These are phyloP conservation scores for Drosophila santomea DNA, from an alignment of 1,140 invertebrate species.

Conservation along the genomic window DNA sequence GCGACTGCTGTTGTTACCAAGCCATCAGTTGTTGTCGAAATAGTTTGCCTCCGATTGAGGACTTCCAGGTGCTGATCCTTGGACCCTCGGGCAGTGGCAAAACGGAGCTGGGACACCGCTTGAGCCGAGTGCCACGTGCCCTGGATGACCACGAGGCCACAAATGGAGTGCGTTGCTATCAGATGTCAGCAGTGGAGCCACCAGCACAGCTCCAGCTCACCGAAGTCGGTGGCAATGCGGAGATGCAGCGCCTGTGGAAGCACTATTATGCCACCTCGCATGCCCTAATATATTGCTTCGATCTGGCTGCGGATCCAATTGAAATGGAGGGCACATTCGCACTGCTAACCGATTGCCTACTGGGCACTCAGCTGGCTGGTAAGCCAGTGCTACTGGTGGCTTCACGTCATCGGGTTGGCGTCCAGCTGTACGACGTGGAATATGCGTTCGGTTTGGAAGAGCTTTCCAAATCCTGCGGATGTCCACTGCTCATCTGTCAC, in stretches of 20 bases:
- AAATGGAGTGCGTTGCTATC: constrained; percentile 70
- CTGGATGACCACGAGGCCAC: constrained; percentile 51
- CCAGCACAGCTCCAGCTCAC: constrained; percentile 44
- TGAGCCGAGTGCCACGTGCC: constrained; percentile 26
- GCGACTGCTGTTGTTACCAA: constrained; percentile 14
- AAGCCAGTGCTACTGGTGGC: constrained; percentile 72
- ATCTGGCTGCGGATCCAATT: constrained; percentile 41
- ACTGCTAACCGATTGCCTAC: constrained; percentile 41
- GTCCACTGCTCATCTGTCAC: constrained; percentile 61
- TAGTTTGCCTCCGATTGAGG: constrained; percentile 2
- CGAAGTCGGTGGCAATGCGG: constrained; percentile 70
- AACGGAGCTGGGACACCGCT: constrained; percentile 64
- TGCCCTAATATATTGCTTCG: constrained; percentile 72
- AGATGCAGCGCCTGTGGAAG: constrained; percentile 79
- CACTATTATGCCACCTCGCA: constrained; percentile 69
- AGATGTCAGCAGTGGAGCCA: neutral
- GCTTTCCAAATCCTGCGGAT: constrained; percentile 43
- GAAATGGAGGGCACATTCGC: constrained; percentile 44
- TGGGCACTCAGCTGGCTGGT: constrained; percentile 49
- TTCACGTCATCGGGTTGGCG: constrained; percentile 54
- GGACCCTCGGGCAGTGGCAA: constrained; percentile 69
- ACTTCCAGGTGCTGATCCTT: constrained; percentile 69
- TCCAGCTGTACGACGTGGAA: constrained; percentile 77
- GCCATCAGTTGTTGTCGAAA: constrained; percentile 27
- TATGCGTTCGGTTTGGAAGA: constrained; percentile 63